These are phyloP conservation scores for Drosophila melanica DNA, from an alignment of 1,140 invertebrate genomes.

Conservation along the genomic window DNA sequence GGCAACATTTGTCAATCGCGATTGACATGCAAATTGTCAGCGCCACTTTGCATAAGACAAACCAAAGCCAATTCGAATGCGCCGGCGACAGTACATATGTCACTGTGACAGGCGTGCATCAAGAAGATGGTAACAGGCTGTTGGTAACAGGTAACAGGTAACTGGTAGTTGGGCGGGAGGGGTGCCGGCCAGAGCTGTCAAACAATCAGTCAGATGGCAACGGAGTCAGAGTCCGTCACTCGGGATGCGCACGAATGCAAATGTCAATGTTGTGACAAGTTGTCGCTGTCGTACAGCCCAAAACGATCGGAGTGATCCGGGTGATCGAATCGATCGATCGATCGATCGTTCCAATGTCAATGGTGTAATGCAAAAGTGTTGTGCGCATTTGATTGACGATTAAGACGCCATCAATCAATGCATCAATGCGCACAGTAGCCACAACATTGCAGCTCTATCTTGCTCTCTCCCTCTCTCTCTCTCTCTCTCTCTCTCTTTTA, in stretches of 20 bases:
- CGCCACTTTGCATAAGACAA: slow-evolving; percentile 67
- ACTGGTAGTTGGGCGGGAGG: background rate
- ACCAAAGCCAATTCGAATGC: slow-evolving; percentile 12
- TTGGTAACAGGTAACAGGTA: slow-evolving; percentile 4
- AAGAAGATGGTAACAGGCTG: slow-evolving; percentile 31
- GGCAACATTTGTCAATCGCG: slow-evolving; percentile 79
- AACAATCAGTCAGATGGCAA: slow-evolving; percentile 75
- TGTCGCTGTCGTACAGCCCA: slow-evolving; percentile 55
- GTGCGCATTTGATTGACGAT: slow-evolving; percentile 81
- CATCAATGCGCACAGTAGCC: slow-evolving; percentile 68
- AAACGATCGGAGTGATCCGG: slow-evolving; percentile 30
- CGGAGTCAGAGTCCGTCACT: slow-evolving; percentile 60
- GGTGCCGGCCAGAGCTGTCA: slow-evolving; percentile 51
- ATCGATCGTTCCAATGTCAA: slow-evolving; percentile 23
- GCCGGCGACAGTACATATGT: slow-evolving; percentile 72
- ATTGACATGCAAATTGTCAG: slow-evolving; percentile 81
- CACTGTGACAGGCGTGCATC: slow-evolving; percentile 72
- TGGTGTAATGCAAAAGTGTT: slow-evolving; percentile 75
- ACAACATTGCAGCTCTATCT: slow-evolving; percentile 15
- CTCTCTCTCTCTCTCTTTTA: slow-evolving; percentile 14
- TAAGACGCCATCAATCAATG: slow-evolving; percentile 83
- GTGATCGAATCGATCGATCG: slow-evolving; percentile 14
- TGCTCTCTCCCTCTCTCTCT: background rate
- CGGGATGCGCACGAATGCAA: slow-evolving; percentile 80
- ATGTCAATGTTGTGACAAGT: slow-evolving; percentile 80